Evolutionary conservation across 2,113 vertebrate genomes (phyloP), one percentile per base, ranked within the genome.

Genomic region (Istiophorus platypterus): DNA sequence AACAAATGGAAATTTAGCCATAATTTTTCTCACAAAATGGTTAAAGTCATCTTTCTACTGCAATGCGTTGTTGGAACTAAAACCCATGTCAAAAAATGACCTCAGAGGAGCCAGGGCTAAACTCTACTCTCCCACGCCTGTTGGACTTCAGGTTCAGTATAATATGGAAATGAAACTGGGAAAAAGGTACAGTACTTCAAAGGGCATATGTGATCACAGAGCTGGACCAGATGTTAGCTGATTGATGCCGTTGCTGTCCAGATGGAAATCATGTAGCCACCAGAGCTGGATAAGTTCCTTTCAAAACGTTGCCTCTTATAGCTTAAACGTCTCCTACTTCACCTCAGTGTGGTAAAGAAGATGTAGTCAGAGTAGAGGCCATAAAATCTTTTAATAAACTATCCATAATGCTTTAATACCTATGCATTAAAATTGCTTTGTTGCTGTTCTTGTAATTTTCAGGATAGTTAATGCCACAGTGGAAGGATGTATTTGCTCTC

Each of bases 91-190:
- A 31, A 26, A 26, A 14, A 10, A 22, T 14, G 11, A 56, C 62
- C 49, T 64, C 14, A 75, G 42, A 61, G 58, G 15, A 81, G 68
- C 59, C 54, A 18, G 29, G 72, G 34, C 20, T 42, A 22, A 57
- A 20, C 42, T 1, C 29, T 5, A 20, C 42, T 59, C 24, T n/a
- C 12, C 66, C 20, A 63, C 62, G 72, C 66, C 41, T 39, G 42
- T 73, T 71, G 20, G 42, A 52, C 49, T 39, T 68, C 66, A 97
- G 96, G 94, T 96, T 85, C 95, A 96, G 82, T 94, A 93, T 20
- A 94, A 95, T 88, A 96, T 97, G 96, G 92, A 86, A 86, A 96
- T 93, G 80, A 97, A 75, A 96, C 80, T 96, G 96, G 95, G 93
- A 96, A 70, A 91, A 90, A 47, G 95, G 91, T 31, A 94, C 95